A percentile compares a stretch with the other conserved stretches of the same genome.
phyloP scores from a whole-genome alignment of 2,797 vertebrate genomes.

The Vultur gryphus region DNA sequence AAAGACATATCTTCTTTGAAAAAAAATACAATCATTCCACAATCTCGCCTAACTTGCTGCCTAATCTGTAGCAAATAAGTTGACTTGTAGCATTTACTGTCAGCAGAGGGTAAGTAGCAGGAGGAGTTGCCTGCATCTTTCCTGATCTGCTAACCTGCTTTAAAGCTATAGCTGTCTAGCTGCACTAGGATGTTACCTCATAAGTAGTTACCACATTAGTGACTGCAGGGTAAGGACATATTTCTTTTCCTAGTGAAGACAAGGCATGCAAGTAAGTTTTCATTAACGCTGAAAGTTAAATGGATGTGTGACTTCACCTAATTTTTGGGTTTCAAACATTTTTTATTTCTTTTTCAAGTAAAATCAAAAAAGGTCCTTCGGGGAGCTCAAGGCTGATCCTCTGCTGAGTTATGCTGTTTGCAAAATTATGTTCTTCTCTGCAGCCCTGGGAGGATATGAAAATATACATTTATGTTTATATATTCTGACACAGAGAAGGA shows the following conservation, averaged over 20 bases:
- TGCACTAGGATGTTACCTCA: not conserved
- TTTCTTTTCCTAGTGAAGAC: not conserved
- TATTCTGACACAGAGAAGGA: not conserved
- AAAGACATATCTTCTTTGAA: not conserved
- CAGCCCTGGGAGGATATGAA: not conserved
- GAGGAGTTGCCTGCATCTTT: not conserved
- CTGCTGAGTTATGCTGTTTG: not conserved
- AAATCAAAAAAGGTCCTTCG: not conserved
- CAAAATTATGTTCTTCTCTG: not conserved
- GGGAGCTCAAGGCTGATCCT: not conserved
- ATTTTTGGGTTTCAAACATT: not conserved
- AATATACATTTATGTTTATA: not conserved
- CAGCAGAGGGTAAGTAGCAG: not conserved
- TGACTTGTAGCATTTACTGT: not conserved
- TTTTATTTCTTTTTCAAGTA: not conserved
- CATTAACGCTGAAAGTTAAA: not conserved
- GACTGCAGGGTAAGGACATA: not conserved
- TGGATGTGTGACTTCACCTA: not conserved
- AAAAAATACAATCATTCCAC: not conserved
- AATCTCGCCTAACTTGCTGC: not conserved
- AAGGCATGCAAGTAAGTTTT: not conserved
- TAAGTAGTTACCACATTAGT: not conserved
- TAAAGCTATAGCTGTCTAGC: not conserved
- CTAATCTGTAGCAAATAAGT: not conserved
- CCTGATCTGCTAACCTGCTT: not conserved